phyloP scores from a whole-genome alignment of 2,113 vertebrate species.

The Penelope pileata region DNA sequence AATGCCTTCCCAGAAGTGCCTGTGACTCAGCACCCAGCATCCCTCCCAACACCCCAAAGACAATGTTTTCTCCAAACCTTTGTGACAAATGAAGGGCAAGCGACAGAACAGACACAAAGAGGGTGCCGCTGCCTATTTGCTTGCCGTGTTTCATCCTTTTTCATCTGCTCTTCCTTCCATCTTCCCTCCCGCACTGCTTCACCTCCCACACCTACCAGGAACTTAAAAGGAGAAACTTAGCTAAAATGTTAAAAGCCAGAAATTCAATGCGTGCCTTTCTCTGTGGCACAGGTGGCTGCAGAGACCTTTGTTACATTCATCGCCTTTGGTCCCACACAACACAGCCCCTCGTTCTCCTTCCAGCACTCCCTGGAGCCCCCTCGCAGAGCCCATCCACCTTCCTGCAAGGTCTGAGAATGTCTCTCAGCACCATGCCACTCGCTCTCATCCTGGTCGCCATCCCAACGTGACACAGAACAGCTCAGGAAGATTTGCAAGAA shows the following conservation, averaged over 20 bases:
- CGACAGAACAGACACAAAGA: neutral
- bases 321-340: fast-evolving
- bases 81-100: neutral
- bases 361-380: fast-evolving
- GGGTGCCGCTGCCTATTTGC: neutral
- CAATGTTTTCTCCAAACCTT: neutral
- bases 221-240: neutral
- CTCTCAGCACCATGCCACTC: fast-evolving
- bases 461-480: neutral
- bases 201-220: neutral
- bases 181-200: neutral
- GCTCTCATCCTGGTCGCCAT: neutral
- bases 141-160: neutral
- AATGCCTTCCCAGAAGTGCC: neutral
- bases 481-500: neutral
- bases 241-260: fast-evolving
- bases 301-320: fast-evolving
- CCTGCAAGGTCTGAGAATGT: fast-evolving
- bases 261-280: fast-evolving
- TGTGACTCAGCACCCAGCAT: neutral
- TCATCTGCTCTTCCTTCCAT: neutral
- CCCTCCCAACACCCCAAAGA: neutral
- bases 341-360: neutral
- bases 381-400: fast-evolving
- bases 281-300: neutral